Conservation (phyloP, 2,888 invertebrate genomes). For the Sinohyriopsis cumingii region DNA sequence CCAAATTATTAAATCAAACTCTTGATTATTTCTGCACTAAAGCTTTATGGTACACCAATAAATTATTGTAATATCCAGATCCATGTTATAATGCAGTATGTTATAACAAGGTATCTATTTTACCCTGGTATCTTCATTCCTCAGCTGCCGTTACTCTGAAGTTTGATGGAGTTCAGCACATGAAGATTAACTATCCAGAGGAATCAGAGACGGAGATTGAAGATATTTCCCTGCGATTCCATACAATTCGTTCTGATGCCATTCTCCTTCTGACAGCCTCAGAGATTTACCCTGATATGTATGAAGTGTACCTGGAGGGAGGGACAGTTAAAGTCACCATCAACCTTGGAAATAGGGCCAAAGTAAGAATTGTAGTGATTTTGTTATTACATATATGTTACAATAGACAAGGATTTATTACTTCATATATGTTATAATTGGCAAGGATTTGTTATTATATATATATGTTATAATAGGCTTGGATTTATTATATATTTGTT, state of each 20-base stretch:
- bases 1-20: too few species aligned
- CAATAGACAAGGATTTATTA: too few species aligned
- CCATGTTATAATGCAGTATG: neutral
- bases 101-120: conserved; percentile 1
- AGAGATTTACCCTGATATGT: conserved; percentile 81
- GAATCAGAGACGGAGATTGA: conserved; percentile 88
- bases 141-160: conserved; percentile 89
- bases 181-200: conserved; percentile 82
- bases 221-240: conserved; percentile 88
- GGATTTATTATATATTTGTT: too few species aligned
- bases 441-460: too few species aligned
- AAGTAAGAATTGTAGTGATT: conserved; percentile 75
- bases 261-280: conserved; percentile 82
- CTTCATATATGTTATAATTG: too few species aligned
- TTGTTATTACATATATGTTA: neutral
- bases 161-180: conserved; percentile 91
- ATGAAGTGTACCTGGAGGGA: conserved; percentile 88
- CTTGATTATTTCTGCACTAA: too few species aligned
- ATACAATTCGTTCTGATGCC: conserved; percentile 83
- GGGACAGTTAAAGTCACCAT: conserved; percentile 88
- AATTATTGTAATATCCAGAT: too few species aligned
- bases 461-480: too few species aligned
- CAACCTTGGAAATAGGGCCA: conserved; percentile 87
- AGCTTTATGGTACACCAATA: too few species aligned
- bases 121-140: conserved; percentile 19